Evolutionary conservation across 2,888 invertebrate species (phyloP).

Genomic region (Aleiodes testaceus): DNA sequence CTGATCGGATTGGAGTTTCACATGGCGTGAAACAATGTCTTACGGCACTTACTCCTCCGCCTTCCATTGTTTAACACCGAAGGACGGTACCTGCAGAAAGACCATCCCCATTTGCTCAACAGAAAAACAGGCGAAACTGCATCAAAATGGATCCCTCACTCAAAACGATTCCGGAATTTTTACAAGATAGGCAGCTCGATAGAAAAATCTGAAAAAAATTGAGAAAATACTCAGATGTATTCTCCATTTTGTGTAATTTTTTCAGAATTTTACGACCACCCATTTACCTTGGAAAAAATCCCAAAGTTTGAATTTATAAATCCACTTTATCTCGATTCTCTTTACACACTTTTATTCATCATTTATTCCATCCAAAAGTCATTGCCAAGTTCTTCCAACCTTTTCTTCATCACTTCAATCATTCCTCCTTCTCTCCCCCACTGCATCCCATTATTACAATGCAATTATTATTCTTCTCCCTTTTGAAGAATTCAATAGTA

Average conservation of each 20-base stretch:
- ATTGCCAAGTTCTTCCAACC: constrained; percentile 41
- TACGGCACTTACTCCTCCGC: constrained; percentile 49
- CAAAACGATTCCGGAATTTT: no score
- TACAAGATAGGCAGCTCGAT: no score
- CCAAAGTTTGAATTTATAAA: neutral
- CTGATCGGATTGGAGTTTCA: constrained; percentile 50
- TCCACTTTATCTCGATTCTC: neutral
- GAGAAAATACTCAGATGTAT: no score
- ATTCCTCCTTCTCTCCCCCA: constrained; percentile 44
- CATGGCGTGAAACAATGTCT: constrained; percentile 54
- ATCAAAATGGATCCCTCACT: no score
- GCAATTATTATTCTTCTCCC: constrained; percentile 37
- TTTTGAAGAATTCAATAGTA: constrained; percentile 35
- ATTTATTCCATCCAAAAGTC: constrained; percentile 32
- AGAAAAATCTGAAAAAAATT: no score
- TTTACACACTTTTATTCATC: neutral
- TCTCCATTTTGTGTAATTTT: no score
- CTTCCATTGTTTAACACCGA: constrained; percentile 47
- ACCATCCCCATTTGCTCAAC: constrained; percentile 23
- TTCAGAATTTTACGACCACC: neutral
- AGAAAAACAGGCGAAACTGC: neutral
- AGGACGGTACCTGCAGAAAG: constrained; percentile 28
- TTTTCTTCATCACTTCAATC: constrained; percentile 52
- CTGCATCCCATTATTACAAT: constrained; percentile 49
- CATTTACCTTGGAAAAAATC: constrained; percentile 28